Conservation (phyloP, 2,797 vertebrate genomes). For the Phoxinus dragarum region DNA sequence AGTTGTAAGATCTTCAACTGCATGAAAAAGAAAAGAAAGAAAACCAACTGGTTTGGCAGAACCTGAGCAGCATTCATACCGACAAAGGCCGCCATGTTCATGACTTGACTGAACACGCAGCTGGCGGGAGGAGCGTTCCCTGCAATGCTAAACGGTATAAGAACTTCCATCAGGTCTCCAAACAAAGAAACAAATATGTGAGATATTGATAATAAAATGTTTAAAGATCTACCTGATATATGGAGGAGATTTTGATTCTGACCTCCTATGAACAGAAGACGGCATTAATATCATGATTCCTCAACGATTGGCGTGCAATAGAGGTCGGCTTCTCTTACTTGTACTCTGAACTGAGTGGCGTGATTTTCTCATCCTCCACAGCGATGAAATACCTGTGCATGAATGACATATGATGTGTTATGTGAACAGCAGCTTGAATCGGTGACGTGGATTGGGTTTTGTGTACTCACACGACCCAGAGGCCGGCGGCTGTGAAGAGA, state of each 20-base stretch:
- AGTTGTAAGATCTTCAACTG: background rate
- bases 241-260: slow-evolving; percentile 79
- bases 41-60: background rate
- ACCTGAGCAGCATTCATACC: slow-evolving; percentile 76
- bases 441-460: background rate
- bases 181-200: background rate
- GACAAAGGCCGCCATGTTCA: slow-evolving; percentile 91
- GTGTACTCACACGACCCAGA: slow-evolving; percentile 91
- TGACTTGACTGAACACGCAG: slow-evolving; percentile 91
- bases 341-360: slow-evolving; percentile 77
- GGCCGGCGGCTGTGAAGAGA: slow-evolving; percentile 83
- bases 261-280: slow-evolving; percentile 68
- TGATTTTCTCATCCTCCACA: slow-evolving; percentile 81
- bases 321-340: slow-evolving; percentile 74
- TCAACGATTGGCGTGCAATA: background rate
- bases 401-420: slow-evolving; percentile 1
- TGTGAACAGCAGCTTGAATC: background rate
- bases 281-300: slow-evolving; percentile 8
- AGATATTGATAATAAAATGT: background rate
- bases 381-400: slow-evolving; percentile 87
- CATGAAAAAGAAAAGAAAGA: background rate
- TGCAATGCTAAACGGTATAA: slow-evolving; percentile 81
- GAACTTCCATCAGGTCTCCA: background rate
- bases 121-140: slow-evolving; percentile 89
- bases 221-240: slow-evolving; percentile 85